phyloP scores from a whole-genome alignment of 1,140 invertebrate genomes.

The Helicoverpa zea region DNA sequence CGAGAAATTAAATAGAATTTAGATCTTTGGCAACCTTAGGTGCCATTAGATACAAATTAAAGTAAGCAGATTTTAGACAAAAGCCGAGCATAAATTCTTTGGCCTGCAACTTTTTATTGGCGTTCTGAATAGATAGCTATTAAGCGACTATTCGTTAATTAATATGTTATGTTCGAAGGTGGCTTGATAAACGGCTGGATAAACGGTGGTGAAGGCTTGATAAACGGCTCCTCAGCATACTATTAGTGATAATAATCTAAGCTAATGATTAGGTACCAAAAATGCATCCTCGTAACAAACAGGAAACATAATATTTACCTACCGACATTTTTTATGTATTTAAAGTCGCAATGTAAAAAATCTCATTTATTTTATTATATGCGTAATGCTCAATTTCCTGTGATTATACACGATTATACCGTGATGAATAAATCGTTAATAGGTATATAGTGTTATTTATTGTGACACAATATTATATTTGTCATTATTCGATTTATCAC shows the following conservation, averaged over 20 bases:
- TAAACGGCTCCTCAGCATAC: slow-evolving; percentile 11
- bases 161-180: slow-evolving; percentile 12
- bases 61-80: slow-evolving; percentile 8
- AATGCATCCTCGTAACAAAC: slow-evolving; percentile 43
- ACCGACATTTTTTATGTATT: slow-evolving; percentile 52
- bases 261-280: slow-evolving; percentile 43
- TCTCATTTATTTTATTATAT: slow-evolving; percentile 56
- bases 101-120: not conserved
- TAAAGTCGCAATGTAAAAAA: slow-evolving; percentile 51
- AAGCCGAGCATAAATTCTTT: not conserved
- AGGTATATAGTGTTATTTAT: slow-evolving; percentile 7
- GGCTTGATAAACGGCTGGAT: slow-evolving; percentile 32
- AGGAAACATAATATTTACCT: slow-evolving; percentile 47
- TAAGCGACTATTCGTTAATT: slow-evolving; percentile 10
- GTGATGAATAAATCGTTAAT: slow-evolving; percentile 41
- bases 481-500: no score
- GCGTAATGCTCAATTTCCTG: slow-evolving; percentile 57
- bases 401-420: slow-evolving; percentile 40
- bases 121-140: slow-evolving; percentile 5
- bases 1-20: not conserved
- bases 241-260: slow-evolving; percentile 37
- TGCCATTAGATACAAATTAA: not conserved
- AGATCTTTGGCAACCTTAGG: not conserved
- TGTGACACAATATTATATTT: not conserved
- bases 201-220: no score